These are phyloP conservation scores for Trichonephila inaurata DNA, from an alignment of 1,140 invertebrate species.

Conservation along the genomic window DNA sequence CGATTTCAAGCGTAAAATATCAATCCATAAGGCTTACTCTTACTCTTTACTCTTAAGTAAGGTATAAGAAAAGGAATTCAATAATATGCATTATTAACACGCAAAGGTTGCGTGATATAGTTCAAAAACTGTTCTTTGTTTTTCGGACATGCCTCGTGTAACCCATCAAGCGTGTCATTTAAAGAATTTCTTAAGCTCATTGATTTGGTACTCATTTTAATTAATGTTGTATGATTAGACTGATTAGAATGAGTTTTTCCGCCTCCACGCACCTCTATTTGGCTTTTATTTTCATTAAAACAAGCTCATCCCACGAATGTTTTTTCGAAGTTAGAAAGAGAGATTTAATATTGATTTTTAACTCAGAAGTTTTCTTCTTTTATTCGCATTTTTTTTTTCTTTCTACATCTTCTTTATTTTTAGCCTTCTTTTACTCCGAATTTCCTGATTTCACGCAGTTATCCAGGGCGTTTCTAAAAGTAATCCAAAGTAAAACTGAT, in stretches of 20 bases:
- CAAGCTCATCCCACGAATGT: neutral
- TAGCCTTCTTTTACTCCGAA: conserved; percentile 34
- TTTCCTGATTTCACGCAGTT: conserved; percentile 50
- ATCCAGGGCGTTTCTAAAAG: conserved; percentile 43
- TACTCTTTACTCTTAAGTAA: neutral
- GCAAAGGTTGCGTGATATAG: neutral
- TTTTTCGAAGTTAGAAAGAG: neutral
- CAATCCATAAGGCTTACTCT: neutral
- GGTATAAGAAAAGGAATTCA: neutral
- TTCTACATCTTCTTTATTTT: conserved; percentile 21
- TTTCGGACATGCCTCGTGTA: neutral
- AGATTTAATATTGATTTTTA: conserved; percentile 63
- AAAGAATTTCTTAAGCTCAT: neutral
- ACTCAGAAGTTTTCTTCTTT: conserved; percentile 15
- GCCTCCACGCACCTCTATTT: neutral
- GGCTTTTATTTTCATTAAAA: neutral
- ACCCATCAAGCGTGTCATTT: conserved; percentile 16
- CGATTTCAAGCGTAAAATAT: neutral
- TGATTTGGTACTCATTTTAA: conserved; percentile 58
- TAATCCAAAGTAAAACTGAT: conserved; percentile 55
- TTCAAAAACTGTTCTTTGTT: neutral
- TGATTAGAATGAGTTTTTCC: conserved; percentile 46
- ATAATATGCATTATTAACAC: conserved; percentile 36
- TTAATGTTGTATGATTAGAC: conserved; percentile 55
- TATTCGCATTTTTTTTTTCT: neutral